Percentiles rank a stretch among this genome's conserved stretches.
phyloP scores from a whole-genome alignment of 2,113 vertebrate species.

The Athene noctua region DNA sequence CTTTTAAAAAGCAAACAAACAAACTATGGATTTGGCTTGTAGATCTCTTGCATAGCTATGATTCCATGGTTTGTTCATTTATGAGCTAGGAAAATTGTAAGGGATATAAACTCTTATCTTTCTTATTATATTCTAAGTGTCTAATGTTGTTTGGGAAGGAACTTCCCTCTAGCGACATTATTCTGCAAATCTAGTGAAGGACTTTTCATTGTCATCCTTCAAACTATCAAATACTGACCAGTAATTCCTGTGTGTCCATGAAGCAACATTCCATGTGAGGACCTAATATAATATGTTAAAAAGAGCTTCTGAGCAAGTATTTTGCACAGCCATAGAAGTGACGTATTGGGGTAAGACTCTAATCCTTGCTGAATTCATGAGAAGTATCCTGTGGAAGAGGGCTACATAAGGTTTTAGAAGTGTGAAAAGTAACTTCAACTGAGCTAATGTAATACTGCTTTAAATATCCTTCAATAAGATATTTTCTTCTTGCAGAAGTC shows the following conservation, averaged over 20 bases:
- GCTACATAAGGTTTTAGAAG: not conserved
- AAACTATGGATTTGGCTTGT: not conserved
- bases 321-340: not conserved
- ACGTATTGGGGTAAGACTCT: not conserved
- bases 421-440: not conserved
- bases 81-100: not conserved
- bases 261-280: not conserved
- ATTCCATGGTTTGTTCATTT: not conserved
- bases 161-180: not conserved
- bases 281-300: not conserved
- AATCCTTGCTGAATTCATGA: not conserved
- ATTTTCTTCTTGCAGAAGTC: constrained; percentile 69
- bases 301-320: not conserved
- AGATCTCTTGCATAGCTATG: not conserved
- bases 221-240: not conserved
- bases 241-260: not conserved
- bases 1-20: not conserved
- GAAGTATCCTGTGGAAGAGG: not conserved
- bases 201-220: not conserved
- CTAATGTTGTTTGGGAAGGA: not conserved
- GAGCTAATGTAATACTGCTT: not conserved
- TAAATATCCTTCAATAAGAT: not conserved
- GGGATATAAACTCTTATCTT: not conserved
- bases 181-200: not conserved
- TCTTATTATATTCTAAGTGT: not conserved